Conservation (phyloP, 2,797 vertebrate species). For the Hypotaenidia okinawae region DNA sequence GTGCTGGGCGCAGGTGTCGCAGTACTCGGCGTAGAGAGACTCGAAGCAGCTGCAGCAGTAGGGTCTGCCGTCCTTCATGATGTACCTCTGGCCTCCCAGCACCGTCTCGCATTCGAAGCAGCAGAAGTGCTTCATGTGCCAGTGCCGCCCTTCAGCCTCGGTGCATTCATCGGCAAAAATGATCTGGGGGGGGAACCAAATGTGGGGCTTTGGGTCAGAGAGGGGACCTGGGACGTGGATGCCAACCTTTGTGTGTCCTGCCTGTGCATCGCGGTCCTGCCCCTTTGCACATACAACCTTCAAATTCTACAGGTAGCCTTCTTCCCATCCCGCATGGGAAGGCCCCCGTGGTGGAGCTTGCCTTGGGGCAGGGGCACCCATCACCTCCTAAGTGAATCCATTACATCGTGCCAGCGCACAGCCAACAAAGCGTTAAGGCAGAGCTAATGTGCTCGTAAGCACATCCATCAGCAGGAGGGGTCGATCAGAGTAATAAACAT, state of each 20-base stretch:
- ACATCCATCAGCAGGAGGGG: slow-evolving; percentile 53
- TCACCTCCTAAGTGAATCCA: not conserved
- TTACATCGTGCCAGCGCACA: fast-evolving
- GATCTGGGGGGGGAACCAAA: slow-evolving; percentile 79
- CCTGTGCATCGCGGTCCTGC: fast-evolving
- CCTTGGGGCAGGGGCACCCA: not conserved
- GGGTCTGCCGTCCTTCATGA: slow-evolving; percentile 98
- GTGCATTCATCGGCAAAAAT: slow-evolving; percentile 98
- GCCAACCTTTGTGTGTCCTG: not conserved
- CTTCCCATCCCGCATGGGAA: not conserved
- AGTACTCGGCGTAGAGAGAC: slow-evolving; percentile 96
- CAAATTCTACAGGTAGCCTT: not conserved
- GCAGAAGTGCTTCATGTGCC: slow-evolving; percentile 99
- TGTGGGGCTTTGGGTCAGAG: fast-evolving
- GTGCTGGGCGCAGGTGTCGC: slow-evolving; percentile 96
- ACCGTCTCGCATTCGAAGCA: slow-evolving; percentile 97
- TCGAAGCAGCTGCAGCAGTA: slow-evolving; percentile 98
- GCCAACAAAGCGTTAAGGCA: slow-evolving; percentile 2
- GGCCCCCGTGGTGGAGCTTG: not conserved
- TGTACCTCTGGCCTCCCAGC: slow-evolving; percentile 96
- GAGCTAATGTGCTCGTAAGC: not conserved
- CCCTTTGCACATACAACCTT: not conserved
- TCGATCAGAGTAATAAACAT: slow-evolving; percentile 58
- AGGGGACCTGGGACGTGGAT: fast-evolving
- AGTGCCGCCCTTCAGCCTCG: slow-evolving; percentile 96